Base-by-base conservation (phyloP, 2,888 invertebrate genomes). In the Acanthosoma haemorrhoidale region DNA sequence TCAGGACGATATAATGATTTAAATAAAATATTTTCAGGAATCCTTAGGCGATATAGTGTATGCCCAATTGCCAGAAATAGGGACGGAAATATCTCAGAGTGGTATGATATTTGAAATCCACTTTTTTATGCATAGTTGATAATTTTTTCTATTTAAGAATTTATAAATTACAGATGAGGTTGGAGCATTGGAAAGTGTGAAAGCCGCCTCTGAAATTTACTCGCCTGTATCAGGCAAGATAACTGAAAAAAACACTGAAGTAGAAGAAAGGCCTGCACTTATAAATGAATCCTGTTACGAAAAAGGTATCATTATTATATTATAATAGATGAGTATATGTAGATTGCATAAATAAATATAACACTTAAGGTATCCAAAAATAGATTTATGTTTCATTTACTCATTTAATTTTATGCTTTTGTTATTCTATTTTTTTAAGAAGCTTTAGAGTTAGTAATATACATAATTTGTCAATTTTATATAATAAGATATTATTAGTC, bases 121-220 rank as follows among this genome's bases (percentile, higher is more conserved):
- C 9, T 41, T 41, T 11, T 41, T 41, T n/a, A 41, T 41, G 15
- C 41, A 41, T 41, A n/a, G 11, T 6, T 41, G 15, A n/a, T n/a
- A n/a, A n/a, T n/a, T n/a, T n/a, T n/a, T n/a, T n/a, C n/a, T n/a
- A 13, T 15, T 15, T n/a, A n/a, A 15, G 34, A 61, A 38, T 9
- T 63, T 15, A 64, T 68, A 66, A 71, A 64, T 76, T 77, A 3
- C 77, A 89, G 95, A 92, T 76, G 96, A 96, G 82, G 95, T 94
- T 78, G 98, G 97, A 11, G 96, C 96, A 0, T 80, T 99, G 75
- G 99, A 99, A 83, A 96, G 96, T 82, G 98, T 99, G 0, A 99
- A 99, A 81, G 97, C 98, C 32, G 98, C 96, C n/a, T 96, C 96
- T 78, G 98, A 98, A 83, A 84, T 98, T 21, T 96, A 91, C 79